phyloP scores from a whole-genome alignment of 2,113 vertebrate genomes.

The Dicentrarchus labrax region DNA sequence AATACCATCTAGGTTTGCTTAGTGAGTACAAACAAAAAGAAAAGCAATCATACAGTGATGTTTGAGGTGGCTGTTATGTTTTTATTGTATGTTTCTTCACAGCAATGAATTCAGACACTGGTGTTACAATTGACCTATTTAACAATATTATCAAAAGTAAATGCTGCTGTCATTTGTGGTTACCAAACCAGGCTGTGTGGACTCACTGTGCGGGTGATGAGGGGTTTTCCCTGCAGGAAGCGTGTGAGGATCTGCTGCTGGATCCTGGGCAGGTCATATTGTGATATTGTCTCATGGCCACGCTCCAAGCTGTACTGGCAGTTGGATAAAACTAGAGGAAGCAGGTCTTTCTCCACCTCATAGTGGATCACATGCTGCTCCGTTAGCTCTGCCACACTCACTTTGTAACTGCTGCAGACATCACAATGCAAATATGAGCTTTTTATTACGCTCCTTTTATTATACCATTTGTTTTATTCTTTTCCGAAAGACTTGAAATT shows the following conservation, averaged over 20 bases:
- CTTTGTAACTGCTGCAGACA: slow-evolving; percentile 80
- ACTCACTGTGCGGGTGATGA: slow-evolving; percentile 85
- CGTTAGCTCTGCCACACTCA: slow-evolving; percentile 83
- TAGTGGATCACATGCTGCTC: slow-evolving; percentile 91
- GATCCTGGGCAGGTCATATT: slow-evolving; percentile 89
- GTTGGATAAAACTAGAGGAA: slow-evolving; percentile 89
- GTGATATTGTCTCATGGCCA: slow-evolving; percentile 84
- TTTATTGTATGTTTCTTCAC: too few relatives aligned
- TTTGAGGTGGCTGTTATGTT: too few relatives aligned
- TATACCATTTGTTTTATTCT: too few relatives aligned
- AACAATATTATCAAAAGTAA: too few relatives aligned
- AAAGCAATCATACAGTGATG: too few relatives aligned
- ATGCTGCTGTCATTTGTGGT: neutral
- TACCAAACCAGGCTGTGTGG: neutral
- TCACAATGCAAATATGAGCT: neutral
- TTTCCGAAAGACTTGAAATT: too few relatives aligned
- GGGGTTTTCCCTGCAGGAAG: slow-evolving; percentile 90
- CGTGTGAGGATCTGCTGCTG: slow-evolving; percentile 90
- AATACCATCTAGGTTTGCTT: too few relatives aligned
- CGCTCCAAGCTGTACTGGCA: slow-evolving; percentile 90
- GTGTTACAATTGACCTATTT: too few relatives aligned
- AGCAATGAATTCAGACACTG: too few relatives aligned
- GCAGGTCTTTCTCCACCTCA: slow-evolving; percentile 87
- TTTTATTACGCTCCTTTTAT: neutral
- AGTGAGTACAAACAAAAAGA: too few relatives aligned